A percentile compares a stretch with the other conserved stretches of the same genome.
phyloP scores from a whole-genome alignment of 2,888 invertebrate genomes.

The Lomographa bimaculata region DNA sequence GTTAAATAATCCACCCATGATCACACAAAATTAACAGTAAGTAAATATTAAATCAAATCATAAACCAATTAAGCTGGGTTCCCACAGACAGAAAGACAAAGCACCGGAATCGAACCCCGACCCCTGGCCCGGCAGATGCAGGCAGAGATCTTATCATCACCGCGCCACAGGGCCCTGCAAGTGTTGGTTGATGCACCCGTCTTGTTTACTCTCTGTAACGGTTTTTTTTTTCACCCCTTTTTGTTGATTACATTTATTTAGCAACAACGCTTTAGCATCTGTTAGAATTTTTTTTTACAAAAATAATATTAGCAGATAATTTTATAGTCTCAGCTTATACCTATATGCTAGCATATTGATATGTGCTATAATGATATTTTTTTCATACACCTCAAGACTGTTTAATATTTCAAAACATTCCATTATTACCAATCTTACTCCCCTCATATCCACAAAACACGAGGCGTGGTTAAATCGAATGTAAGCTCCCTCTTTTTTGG shows the following conservation, averaged over 20 bases:
- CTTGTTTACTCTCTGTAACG: conserved; percentile 73
- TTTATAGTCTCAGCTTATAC: no score
- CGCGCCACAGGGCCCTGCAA: conserved; percentile 65
- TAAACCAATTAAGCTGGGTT: conserved; percentile 69
- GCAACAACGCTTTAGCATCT: neutral
- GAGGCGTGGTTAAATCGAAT: conserved; percentile 69
- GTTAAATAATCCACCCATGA: no score
- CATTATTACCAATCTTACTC: conserved; percentile 36
- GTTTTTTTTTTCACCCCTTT: conserved; percentile 63
- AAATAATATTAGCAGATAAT: no score
- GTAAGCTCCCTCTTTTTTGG: conserved; percentile 61
- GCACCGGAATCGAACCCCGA: conserved; percentile 72
- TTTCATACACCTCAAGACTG: neutral
- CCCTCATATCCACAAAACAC: conserved; percentile 56
- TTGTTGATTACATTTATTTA: conserved; percentile 13
- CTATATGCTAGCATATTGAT: no score
- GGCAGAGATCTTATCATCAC: conserved; percentile 69
- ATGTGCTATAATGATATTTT: no score
- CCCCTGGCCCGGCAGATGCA: conserved; percentile 71
- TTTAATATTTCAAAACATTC: conserved; percentile 15
- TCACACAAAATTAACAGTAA: conserved; percentile 38
- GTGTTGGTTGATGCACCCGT: conserved; percentile 66
- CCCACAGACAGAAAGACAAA: conserved; percentile 70
- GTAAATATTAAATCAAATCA: conserved; percentile 62
- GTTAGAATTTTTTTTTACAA: no score